phyloP scores from a whole-genome alignment of 2,113 vertebrate genomes.

The Microcebus jonahi region DNA sequence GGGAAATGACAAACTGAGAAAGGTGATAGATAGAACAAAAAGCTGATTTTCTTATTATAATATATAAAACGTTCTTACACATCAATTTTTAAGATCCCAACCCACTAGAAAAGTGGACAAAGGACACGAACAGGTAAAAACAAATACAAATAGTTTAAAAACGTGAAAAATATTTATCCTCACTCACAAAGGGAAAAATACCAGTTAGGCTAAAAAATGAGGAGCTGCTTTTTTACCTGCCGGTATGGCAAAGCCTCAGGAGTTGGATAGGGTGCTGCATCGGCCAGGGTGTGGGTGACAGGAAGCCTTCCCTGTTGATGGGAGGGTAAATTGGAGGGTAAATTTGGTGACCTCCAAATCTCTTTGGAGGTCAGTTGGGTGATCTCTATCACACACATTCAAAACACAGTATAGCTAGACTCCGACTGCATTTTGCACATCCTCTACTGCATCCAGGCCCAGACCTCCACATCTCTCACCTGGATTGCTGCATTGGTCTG shows the following conservation, averaged over 20 bases:
- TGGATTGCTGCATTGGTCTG: not conserved
- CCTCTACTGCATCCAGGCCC: fast-evolving
- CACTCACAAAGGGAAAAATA: not conserved
- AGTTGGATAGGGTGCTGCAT: not conserved
- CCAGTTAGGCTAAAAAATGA: not conserved
- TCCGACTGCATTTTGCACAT: not conserved
- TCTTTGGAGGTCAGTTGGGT: not conserved
- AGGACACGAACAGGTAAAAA: not conserved
- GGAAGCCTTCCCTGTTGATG: not conserved
- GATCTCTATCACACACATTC: not conserved
- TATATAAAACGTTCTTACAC: not conserved
- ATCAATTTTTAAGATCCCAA: not conserved
- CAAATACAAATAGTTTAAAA: not conserved
- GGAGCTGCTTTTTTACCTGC: not conserved
- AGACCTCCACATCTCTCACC: not conserved
- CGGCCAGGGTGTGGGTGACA: not conserved
- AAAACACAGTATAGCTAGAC: not conserved
- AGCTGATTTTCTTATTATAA: not conserved
- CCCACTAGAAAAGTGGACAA: not conserved
- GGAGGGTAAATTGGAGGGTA: not conserved
- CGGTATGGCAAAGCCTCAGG: not conserved
- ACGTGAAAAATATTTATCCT: not conserved
- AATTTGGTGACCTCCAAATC: too few species aligned
- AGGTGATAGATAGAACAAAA: not conserved
- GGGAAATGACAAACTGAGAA: not conserved